Evolutionary conservation across 92 coral and sea anemone species (phyloP).

Genomic region (Pocillopora grandis): DNA sequence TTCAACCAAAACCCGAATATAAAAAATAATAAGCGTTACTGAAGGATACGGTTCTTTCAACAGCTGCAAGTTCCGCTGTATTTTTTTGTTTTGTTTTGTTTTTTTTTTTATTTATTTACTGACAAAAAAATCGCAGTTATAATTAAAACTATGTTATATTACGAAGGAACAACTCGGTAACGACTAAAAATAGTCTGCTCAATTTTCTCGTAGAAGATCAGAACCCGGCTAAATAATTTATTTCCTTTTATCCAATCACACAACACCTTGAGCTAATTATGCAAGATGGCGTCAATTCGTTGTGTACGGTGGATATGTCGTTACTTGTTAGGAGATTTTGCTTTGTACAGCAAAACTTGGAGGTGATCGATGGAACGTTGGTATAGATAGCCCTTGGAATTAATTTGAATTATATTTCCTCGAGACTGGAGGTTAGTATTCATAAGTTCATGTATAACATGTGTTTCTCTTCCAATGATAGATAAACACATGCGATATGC

Average conservation of each 20-base stretch:
- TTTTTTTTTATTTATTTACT: too few species aligned
- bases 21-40: too few species aligned
- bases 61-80: neutral
- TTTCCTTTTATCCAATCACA: constrained; percentile 19
- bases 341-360: neutral
- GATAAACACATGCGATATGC: constrained; percentile 48
- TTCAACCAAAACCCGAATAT: too few species aligned
- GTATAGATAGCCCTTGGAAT: neutral
- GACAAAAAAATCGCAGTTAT: too few species aligned
- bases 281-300: constrained; percentile 52
- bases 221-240: constrained; percentile 4
- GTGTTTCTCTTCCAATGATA: constrained; percentile 30
- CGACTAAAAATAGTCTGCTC: neutral
- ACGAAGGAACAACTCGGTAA: too few species aligned
- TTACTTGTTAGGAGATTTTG: constrained; percentile 21
- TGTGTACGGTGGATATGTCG: constrained; percentile 5
- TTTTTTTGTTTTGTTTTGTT: neutral
- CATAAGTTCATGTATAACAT: constrained; percentile 19
- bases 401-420: neutral
- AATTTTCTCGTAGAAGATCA: neutral
- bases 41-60: neutral
- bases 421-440: constrained; percentile 14
- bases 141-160: too few species aligned
- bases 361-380: neutral
- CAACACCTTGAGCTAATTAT: neutral